Evolutionary conservation across 1,140 invertebrate species (phyloP).

Genomic region (Brachionus calyciflorus): DNA sequence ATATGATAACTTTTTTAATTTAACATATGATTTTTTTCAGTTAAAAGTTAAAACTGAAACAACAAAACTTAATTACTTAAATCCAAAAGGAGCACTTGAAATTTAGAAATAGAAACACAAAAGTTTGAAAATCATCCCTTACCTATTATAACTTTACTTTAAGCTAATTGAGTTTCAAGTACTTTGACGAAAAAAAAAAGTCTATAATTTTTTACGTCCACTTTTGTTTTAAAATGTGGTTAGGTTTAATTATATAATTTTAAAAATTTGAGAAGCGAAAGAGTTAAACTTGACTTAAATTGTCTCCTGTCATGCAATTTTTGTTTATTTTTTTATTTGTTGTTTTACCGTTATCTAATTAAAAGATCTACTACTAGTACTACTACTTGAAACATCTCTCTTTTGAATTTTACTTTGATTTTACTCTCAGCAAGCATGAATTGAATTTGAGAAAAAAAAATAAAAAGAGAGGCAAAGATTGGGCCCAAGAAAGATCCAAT

Average conservation of each 20-base stretch:
- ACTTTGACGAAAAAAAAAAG: conserved; percentile 9
- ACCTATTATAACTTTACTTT: not conserved
- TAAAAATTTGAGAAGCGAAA: too few species aligned
- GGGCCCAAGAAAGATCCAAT: too few species aligned
- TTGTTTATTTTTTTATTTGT: not conserved
- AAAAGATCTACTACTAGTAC: not conserved
- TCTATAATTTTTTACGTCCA: conserved; percentile 30
- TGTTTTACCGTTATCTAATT: not conserved
- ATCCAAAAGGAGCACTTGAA: not conserved
- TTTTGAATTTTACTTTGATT: too few species aligned
- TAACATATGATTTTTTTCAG: not conserved
- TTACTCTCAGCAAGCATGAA: not conserved
- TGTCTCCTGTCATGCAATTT: conserved; percentile 29
- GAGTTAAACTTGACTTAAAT: too few species aligned
- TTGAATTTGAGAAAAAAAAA: too few species aligned
- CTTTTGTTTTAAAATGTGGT: too few species aligned
- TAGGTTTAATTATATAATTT: too few species aligned
- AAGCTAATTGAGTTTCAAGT: conserved; percentile 12
- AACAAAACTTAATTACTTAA: conserved; percentile 2
- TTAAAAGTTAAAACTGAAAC: too few species aligned
- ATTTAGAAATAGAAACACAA: too few species aligned
- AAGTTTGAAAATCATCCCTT: not conserved
- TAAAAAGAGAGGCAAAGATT: too few species aligned
- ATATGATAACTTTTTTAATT: too few species aligned
- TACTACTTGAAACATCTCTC: too few species aligned